phyloP scores from a whole-genome alignment of 1,140 invertebrate genomes.

The Asbolus verrucosus region DNA sequence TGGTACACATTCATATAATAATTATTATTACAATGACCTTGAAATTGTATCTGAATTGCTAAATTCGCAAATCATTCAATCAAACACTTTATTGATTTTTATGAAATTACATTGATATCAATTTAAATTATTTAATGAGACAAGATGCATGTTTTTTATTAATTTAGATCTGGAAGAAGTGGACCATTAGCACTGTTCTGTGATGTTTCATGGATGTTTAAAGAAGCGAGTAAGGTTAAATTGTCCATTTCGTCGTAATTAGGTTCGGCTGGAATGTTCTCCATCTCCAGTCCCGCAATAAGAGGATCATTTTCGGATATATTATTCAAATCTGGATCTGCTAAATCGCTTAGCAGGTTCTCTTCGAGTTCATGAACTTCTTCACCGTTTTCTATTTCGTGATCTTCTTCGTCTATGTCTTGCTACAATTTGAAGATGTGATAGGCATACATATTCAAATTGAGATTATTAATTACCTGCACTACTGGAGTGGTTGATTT shows the following conservation, averaged over 20 bases:
- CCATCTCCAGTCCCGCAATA: slow-evolving; percentile 55
- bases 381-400: slow-evolving; percentile 61
- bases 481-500: slow-evolving; percentile 73
- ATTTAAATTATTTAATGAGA: neutral
- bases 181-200: slow-evolving; percentile 25
- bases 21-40: slow-evolving; percentile 30
- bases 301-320: slow-evolving; percentile 47
- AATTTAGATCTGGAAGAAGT: slow-evolving; percentile 39
- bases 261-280: slow-evolving; percentile 56
- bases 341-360: slow-evolving; percentile 42
- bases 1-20: neutral
- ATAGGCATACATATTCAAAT: slow-evolving; percentile 16
- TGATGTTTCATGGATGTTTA: slow-evolving; percentile 59
- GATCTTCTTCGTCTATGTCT: slow-evolving; percentile 58
- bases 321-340: slow-evolving; percentile 36
- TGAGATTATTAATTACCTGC: slow-evolving; percentile 54
- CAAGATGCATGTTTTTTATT: neutral
- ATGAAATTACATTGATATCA: slow-evolving; percentile 23
- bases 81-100: slow-evolving; percentile 8
- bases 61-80: slow-evolving; percentile 2
- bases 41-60: slow-evolving; percentile 33
- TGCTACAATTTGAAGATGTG: slow-evolving; percentile 37
- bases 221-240: slow-evolving; percentile 59
- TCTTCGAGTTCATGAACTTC: slow-evolving; percentile 57
- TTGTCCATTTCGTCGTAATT: slow-evolving; percentile 64